Base-by-base conservation (phyloP, 2,797 vertebrate genomes). In the Dipus sagitta region DNA sequence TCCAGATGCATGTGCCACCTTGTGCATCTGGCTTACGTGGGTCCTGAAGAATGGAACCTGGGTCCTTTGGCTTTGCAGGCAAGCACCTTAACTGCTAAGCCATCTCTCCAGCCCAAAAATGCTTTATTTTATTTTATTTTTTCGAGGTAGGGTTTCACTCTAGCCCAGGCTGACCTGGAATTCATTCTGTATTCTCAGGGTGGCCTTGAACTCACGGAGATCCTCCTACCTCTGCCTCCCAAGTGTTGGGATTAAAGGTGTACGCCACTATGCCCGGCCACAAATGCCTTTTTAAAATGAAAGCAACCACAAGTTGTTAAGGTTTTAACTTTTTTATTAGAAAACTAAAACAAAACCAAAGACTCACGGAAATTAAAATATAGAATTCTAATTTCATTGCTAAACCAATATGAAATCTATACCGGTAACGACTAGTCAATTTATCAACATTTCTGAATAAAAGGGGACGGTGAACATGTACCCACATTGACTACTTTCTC, bases 321-420 rank as follows among this genome's bases (percentile, higher is more conserved):
- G n/a, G 34, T 91, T 93, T 87, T 76, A 95, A 95, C 67, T 86
- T 96, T 97, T 47, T 96, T 95, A 97, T 95, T 96, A 96, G 91
- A 88, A 97, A 97, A 96, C 95, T 95, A 97, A 96, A 83, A 90
- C 90, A 96, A 96, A 95, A 86, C 62, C 82, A 88, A 68, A 83
- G 80, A 93, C 93, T 93, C 91, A 86, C 84, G 90, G 94, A 96
- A 93, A 95, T 92, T 91, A 96, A 96, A 91, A 95, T 87, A 96
- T 81, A 96, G 88, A 89, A 93, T 88, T 96, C 89, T 93, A 95
- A 83, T 83, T 93, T 93, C 90, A 81, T 74, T 78, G 89, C 87
- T 88, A 88, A 96, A 95, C 92, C 94, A 94, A 86, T 96, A 92
- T 34, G 76, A 96, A 95, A 95, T 93, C 93, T 94, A 94, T 64